Base-by-base conservation (phyloP, 2,888 invertebrate genomes). In the Encarsia formosa region DNA sequence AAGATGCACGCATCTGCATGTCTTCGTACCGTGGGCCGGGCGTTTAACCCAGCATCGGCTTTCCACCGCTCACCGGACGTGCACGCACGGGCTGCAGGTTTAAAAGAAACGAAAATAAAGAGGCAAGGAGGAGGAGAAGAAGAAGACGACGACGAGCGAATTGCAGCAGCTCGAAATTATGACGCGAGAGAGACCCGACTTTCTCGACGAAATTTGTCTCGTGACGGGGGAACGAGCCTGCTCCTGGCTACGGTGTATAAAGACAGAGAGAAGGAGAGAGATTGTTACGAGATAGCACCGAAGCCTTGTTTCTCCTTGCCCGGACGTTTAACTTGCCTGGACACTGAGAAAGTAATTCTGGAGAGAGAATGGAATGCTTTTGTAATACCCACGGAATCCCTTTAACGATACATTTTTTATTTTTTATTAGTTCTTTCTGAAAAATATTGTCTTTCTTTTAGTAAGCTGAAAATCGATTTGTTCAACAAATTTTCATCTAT, bases 161-260 rank as follows among this genome's bases (percentile, higher is more conserved):
- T 39, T 23, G 37, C 37, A 9, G 13, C 15, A 3, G 38, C 22
- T 15, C 16, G 4, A 8, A 9, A n/a, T n/a, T 34, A 4, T 34
- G 4, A 16, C 34, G 13, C 34, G 15, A 32, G 13, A 4, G n/a
- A 18, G 16, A 15, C 38, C 20, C 39, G 50, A 51, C 50, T 51
- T 51, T 51, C 50, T 51, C 50, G 50, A 51, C 34, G 39, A 51
- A 51, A 51, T 51, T 51, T 51, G 50, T 51, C 50, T 44, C 35
- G 41, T 22, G 32, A 29, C 20, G 16, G 40, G n/a, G n/a, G n/a
- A n/a, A n/a, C n/a, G n/a, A n/a, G n/a, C n/a, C n/a, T n/a, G n/a
- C n/a, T n/a, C 37, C 19, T 2, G 9, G 19, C 22, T 16, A 6
- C n/a, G 9, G 8, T 11, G 3, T 18, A 38, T 29, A 8, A 35